phyloP scores from a whole-genome alignment of 2,113 vertebrate species.

The Gymnogyps californianus region DNA sequence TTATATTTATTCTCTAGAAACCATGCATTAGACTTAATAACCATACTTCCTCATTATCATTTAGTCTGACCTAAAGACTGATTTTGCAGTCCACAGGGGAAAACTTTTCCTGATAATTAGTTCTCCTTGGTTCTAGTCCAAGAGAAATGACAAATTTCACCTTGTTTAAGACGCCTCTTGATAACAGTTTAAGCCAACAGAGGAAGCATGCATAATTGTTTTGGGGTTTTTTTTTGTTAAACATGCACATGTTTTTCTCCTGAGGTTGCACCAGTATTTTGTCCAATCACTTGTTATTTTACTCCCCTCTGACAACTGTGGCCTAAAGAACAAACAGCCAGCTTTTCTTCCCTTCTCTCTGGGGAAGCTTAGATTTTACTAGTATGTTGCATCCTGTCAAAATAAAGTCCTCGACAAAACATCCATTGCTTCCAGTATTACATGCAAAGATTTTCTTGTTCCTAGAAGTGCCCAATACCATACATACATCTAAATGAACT shows the following conservation, averaged over 20 bases:
- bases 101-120: constrained; percentile 73
- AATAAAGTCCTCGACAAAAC: background rate
- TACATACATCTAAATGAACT: background rate
- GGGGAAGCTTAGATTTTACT: background rate
- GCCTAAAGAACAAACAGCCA: background rate
- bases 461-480: background rate
- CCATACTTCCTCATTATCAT: constrained; percentile 63
- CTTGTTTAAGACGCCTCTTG: constrained; percentile 66
- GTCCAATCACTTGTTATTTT: background rate
- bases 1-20: constrained; percentile 68
- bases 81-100: constrained; percentile 56
- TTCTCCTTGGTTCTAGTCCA: constrained; percentile 65
- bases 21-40: constrained; percentile 63
- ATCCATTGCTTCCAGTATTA: background rate
- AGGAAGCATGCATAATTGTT: constrained; percentile 9
- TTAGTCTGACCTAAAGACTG: constrained; percentile 74
- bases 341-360: background rate
- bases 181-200: constrained; percentile 56
- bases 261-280: constrained; percentile 40
- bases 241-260: background rate
- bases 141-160: constrained; percentile 73
- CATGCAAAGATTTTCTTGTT: background rate
- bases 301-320: background rate
- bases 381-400: too few relatives aligned
- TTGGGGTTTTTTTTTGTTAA: background rate